A percentile compares a stretch with the other conserved stretches of the same genome.
These are phyloP conservation scores for Odontothrips loti DNA, from an alignment of 2,888 invertebrate species.

Conservation along the genomic window DNA sequence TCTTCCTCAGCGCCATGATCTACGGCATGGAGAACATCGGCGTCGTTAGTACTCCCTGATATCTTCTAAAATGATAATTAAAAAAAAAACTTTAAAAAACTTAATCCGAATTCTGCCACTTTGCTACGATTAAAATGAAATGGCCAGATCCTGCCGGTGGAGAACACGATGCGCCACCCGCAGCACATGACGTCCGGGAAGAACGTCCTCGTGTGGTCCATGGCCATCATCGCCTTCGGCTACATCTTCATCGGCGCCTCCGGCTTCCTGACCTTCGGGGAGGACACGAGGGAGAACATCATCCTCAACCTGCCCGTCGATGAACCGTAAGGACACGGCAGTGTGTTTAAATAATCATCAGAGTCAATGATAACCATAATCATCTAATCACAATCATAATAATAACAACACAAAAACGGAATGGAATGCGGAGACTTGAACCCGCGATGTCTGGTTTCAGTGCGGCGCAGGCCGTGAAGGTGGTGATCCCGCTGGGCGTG, in stretches of 20 bases:
- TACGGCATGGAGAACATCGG: slow-evolving; percentile 25
- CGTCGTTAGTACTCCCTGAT: not conserved
- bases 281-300: not conserved
- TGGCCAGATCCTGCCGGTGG: not conserved
- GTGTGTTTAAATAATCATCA: not conserved
- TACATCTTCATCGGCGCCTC: slow-evolving; percentile 21
- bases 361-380: no score
- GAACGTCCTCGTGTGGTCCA: slow-evolving; percentile 9
- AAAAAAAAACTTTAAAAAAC: not conserved
- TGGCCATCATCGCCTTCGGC: slow-evolving; percentile 7
- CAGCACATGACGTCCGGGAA: not conserved
- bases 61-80: not conserved
- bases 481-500: slow-evolving; percentile 18
- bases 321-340: not conserved
- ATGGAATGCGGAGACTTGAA: no score
- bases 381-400: no score
- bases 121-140: no score
- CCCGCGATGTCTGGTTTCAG: no score
- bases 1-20: slow-evolving; percentile 22
- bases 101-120: no score
- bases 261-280: slow-evolving; percentile 7
- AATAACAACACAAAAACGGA: no score
- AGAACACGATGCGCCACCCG: not conserved
- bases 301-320: slow-evolving; percentile 5
- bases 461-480: slow-evolving; percentile 15